A percentile compares a stretch with the other conserved stretches of the same genome.
Evolutionary conservation across 1,140 invertebrate genomes (phyloP).

Genomic region (Cotesia glomerata): DNA sequence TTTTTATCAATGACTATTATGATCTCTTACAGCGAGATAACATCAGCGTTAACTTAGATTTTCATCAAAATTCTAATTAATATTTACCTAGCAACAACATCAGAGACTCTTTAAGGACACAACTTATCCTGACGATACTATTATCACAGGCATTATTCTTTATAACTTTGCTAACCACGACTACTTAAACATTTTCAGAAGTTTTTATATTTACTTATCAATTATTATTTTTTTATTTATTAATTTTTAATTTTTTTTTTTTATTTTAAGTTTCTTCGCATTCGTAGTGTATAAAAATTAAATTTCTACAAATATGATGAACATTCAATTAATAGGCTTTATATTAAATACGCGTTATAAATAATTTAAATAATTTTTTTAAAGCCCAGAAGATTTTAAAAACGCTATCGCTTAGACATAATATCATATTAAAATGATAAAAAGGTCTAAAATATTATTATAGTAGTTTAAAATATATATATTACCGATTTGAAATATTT

Average conservation of each 20-base stretch:
- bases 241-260: slow-evolving; percentile 30
- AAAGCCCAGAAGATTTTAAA: too few species aligned
- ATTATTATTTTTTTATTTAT: slow-evolving; percentile 36
- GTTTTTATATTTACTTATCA: slow-evolving; percentile 48
- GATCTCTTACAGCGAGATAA: slow-evolving; percentile 31
- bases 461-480: not conserved
- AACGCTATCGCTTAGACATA: too few species aligned
- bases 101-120: slow-evolving; percentile 65
- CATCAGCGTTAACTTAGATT: slow-evolving; percentile 26
- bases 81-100: slow-evolving; percentile 64
- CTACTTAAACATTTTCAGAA: slow-evolving; percentile 61
- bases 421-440: not conserved
- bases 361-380: not conserved
- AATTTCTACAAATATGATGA: slow-evolving; percentile 58
- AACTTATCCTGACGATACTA: slow-evolving; percentile 67
- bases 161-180: slow-evolving; percentile 62
- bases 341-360: not conserved
- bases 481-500: not conserved
- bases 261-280: not conserved
- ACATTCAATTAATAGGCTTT: slow-evolving; percentile 31
- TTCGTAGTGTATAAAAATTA: slow-evolving; percentile 55
- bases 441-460: not conserved
- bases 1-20: slow-evolving; percentile 28
- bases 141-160: slow-evolving; percentile 65
- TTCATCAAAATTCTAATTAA: slow-evolving; percentile 35